These are phyloP conservation scores for Cephalophus harveyi DNA, from an alignment of 2,113 vertebrate genomes.

Conservation along the genomic window DNA sequence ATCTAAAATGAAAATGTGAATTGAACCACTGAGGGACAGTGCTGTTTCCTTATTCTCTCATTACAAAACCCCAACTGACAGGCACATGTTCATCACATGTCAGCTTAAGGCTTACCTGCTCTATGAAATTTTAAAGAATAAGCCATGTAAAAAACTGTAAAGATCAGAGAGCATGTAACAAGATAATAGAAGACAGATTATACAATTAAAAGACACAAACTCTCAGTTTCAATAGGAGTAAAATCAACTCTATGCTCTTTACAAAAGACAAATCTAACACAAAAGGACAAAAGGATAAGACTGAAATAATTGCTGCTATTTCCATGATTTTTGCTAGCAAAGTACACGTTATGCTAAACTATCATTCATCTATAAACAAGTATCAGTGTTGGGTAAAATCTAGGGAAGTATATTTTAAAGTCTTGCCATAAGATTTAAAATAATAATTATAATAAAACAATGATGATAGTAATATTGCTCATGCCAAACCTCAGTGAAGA, in stretches of 20 bases:
- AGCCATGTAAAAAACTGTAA: background rate
- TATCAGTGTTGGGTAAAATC: background rate
- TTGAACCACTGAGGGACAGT: background rate
- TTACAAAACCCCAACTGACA: background rate
- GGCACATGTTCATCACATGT: background rate
- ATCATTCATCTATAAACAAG: background rate
- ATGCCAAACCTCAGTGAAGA: background rate
- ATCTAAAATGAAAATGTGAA: background rate
- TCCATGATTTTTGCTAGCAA: background rate
- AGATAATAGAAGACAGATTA: conserved; percentile 5
- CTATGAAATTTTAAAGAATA: background rate
- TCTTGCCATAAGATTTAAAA: background rate
- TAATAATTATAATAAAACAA: background rate
- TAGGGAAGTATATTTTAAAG: background rate
- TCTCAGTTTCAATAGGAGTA: background rate
- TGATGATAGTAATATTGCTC: background rate
- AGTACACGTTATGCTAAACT: background rate
- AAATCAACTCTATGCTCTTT: background rate
- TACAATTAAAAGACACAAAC: conserved; percentile 18
- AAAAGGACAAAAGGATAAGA: background rate
- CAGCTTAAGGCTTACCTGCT: background rate
- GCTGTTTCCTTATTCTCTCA: background rate
- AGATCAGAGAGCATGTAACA: conserved; percentile 14
- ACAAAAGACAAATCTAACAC: background rate
- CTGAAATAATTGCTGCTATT: background rate